Conservation (phyloP, 2,797 vertebrate genomes). For the Mus spretus region DNA sequence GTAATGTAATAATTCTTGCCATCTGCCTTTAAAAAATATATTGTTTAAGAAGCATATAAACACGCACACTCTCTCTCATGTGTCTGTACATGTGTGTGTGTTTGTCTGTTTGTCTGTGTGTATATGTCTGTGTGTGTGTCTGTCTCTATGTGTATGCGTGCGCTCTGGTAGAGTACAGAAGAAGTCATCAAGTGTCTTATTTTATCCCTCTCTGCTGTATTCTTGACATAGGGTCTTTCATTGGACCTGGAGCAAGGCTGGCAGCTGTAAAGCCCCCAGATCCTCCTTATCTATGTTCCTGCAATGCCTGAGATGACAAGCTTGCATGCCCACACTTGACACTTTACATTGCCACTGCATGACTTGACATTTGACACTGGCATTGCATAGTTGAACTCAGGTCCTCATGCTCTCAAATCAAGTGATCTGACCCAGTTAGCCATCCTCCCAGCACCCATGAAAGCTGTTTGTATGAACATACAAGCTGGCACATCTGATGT, state of each 20-base stretch:
- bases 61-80: no score
- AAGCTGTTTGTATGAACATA: not conserved
- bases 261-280: not conserved
- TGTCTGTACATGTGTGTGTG: no score
- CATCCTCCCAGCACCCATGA: not conserved
- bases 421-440: not conserved
- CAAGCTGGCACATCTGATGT: not conserved
- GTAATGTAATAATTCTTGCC: not conserved
- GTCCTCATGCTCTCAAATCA: not conserved
- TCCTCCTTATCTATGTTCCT: not conserved
- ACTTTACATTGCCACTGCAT: not conserved
- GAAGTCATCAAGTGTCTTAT: not conserved
- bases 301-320: not conserved
- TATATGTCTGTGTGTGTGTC: not conserved
- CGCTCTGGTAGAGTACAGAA: not conserved
- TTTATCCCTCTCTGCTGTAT: not conserved
- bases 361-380: not conserved
- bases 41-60: not conserved
- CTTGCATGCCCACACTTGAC: not conserved
- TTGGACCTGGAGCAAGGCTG: not conserved
- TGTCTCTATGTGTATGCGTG: not conserved
- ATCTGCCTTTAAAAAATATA: conserved; percentile 21
- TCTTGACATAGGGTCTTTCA: not conserved
- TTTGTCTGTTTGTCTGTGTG: no score
- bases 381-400: not conserved